Base-by-base conservation (phyloP, 1,140 invertebrate genomes). In the Calliphora vicina region DNA sequence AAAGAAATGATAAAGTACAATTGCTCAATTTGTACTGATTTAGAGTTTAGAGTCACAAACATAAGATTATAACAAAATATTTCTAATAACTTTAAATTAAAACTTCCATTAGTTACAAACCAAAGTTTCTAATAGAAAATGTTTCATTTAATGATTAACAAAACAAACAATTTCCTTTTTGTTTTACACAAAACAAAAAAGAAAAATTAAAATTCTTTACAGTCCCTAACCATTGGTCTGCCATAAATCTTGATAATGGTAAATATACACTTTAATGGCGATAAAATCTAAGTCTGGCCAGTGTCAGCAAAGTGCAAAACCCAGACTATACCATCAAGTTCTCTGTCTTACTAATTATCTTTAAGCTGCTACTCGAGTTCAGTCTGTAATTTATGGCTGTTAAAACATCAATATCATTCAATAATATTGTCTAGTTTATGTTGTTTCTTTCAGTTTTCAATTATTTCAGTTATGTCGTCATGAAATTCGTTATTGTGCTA, bases 321-420 rank as follows among this genome's bases (percentile, higher is more conserved):
- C 12, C 12, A 50, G 12, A 13, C 12, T 50, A 2, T 50, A 50
- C 10, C 15, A 6, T 50, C 2, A 6, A 15, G 0, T 17, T 50
- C 17, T 6, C 3, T 50, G 4, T 50, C 17, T 50, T 50, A 43
- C 45, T 50, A 50, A 50, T 50, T 50, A n/a, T 50, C 45, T 50
- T 17, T n/a, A 50, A 17, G 45, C 13, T 12, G 15, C 45, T 50
- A 50, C 8, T 15, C 12, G 45, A 35, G 10, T 35, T 35, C 35
- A 50, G 4, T 50, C 15, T 74, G 72, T 74, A 35, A 74, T 74
- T 74, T 42, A 74, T 74, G 72, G 26, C 26, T 74, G 72, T 74
- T 74, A 74, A 74, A 74, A 74, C 29, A 29, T 74, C 72, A 74
- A 74, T 74, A 35, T 74, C 4, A 15, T 17, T 23, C 35, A 35